Evolutionary conservation across 2,888 invertebrate species (phyloP).

Genomic region (Apodemia zela): DNA sequence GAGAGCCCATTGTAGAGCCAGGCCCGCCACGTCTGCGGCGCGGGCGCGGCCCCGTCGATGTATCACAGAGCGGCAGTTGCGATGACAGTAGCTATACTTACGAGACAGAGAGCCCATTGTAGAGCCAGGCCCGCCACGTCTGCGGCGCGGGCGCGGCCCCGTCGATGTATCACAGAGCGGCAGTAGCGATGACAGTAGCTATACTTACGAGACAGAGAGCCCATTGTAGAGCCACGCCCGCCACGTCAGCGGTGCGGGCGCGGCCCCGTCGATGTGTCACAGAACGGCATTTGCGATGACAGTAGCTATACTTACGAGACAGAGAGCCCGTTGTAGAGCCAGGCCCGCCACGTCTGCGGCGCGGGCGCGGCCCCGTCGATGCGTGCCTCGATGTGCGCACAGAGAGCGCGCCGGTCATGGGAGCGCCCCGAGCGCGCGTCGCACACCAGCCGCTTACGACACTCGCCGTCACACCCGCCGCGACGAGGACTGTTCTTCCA

Average conservation of each 20-base stretch:
- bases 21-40: slow-evolving; percentile 84
- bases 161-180: too few relatives aligned
- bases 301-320: slow-evolving; percentile 86
- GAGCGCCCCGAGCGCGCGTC: slow-evolving; percentile 93
- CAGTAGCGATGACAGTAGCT: too few relatives aligned
- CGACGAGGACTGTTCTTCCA: slow-evolving; percentile 94
- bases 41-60: slow-evolving; percentile 55
- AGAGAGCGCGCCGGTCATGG: slow-evolving; percentile 90
- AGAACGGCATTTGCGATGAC: not conserved
- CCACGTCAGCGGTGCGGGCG: slow-evolving; percentile 75
- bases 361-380: slow-evolving; percentile 86
- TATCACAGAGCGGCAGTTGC: too few relatives aligned
- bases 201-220: too few relatives aligned
- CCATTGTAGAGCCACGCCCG: slow-evolving; percentile 81
- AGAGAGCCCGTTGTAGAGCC: slow-evolving; percentile 92
- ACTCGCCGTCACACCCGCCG: slow-evolving; percentile 90
- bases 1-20: slow-evolving; percentile 85
- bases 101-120: too few relatives aligned
- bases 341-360: slow-evolving; percentile 89
- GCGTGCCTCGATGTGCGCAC: slow-evolving; percentile 90
- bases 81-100: too few relatives aligned
- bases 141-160: too few relatives aligned
- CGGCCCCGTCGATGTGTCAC: slow-evolving; percentile 26
- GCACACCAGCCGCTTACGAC: slow-evolving; percentile 91
- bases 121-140: too few relatives aligned